Evolutionary conservation across 2,888 invertebrate genomes (phyloP).

Genomic region (Thymelicus sylvestris): DNA sequence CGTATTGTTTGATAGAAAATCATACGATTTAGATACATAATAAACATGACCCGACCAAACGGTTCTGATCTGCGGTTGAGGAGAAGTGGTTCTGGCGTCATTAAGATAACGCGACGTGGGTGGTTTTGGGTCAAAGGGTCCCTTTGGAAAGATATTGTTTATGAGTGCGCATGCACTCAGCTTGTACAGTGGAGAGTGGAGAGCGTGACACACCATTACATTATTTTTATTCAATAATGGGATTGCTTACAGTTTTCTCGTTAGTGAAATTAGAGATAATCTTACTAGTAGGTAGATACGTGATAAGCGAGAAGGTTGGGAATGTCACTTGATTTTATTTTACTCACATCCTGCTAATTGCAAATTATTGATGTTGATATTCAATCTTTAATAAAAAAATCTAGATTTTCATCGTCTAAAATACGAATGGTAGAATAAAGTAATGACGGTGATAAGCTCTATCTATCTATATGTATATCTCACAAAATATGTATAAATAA

Average conservation of each 20-base stretch:
- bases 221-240: not conserved
- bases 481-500: too few species aligned
- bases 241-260: not conserved
- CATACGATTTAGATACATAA: constrained; percentile 19
- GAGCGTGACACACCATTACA: not conserved
- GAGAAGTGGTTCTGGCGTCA: constrained; percentile 48
- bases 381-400: too few species aligned
- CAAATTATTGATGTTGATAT: too few species aligned
- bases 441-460: too few species aligned
- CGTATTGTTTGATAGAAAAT: not conserved
- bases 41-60: not conserved
- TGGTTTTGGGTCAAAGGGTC: constrained; percentile 45
- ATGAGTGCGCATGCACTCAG: constrained; percentile 34
- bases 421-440: too few species aligned
- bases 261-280: too few species aligned
- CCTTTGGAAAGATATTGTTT: constrained; percentile 35
- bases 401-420: too few species aligned
- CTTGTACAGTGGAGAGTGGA: not conserved
- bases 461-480: too few species aligned
- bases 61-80: constrained; percentile 9
- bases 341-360: too few species aligned
- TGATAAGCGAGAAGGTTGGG: too few species aligned
- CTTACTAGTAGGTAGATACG: too few species aligned
- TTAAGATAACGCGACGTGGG: constrained; percentile 58
- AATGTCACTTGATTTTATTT: too few species aligned